Evolutionary conservation across 2,113 vertebrate genomes (phyloP).

Genomic region (Castor canadensis): DNA sequence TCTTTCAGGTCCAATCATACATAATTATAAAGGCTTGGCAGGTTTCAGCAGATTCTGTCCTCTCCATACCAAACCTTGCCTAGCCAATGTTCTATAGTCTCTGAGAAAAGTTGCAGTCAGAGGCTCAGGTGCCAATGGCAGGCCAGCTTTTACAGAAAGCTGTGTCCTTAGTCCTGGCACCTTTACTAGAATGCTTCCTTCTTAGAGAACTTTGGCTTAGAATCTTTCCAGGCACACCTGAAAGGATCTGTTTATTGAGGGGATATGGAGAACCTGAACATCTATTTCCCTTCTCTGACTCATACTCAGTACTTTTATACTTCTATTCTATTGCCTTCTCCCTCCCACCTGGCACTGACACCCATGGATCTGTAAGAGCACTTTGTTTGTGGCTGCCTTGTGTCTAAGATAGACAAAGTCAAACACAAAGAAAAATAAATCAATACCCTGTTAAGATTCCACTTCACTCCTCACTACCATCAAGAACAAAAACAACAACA

Average conservation of each 20-base stretch:
- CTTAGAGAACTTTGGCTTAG: not conserved
- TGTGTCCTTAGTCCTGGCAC: not conserved
- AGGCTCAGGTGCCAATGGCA: not conserved
- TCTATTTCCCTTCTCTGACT: not conserved
- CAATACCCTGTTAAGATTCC: too few relatives aligned
- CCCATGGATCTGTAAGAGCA: not conserved
- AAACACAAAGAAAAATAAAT: too few relatives aligned
- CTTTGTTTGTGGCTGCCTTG: not conserved
- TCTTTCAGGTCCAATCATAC: not conserved
- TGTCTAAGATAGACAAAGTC: not conserved
- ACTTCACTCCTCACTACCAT: too few relatives aligned
- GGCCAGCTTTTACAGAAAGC: not conserved
- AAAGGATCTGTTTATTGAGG: not conserved
- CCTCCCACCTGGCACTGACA: not conserved
- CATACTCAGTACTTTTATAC: not conserved
- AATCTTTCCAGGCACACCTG: not conserved
- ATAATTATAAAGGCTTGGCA: too few relatives aligned
- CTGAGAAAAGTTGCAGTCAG: not conserved
- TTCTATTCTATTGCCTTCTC: rapidly evolving
- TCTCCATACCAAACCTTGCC: not conserved
- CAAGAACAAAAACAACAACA: too few relatives aligned
- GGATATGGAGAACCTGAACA: not conserved
- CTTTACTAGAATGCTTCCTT: not conserved
- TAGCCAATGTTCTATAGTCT: not conserved
- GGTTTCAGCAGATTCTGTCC: not conserved